These are phyloP conservation scores for Drosophila colorata DNA, from an alignment of 2,888 invertebrate genomes.

Conservation along the genomic window DNA sequence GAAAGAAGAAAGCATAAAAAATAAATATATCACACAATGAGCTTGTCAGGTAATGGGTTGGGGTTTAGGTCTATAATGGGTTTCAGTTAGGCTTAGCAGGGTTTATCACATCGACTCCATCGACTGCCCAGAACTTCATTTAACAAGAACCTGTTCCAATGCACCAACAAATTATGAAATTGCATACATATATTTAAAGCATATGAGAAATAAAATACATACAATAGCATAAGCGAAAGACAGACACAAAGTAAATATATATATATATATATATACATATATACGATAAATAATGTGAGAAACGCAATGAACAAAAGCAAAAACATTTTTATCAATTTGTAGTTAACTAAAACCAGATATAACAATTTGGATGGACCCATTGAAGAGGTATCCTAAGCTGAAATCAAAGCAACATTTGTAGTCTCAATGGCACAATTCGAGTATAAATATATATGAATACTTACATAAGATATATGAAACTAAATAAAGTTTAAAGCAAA, in stretches of 20 bases:
- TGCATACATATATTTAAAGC: conserved; percentile 54
- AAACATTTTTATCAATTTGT: conserved; percentile 62
- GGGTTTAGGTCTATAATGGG: conserved; percentile 1
- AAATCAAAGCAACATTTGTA: conserved; percentile 76
- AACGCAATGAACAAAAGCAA: conserved; percentile 21
- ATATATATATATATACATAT: conserved; percentile 24
- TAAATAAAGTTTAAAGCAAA: conserved; percentile 28
- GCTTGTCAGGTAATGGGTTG: conserved; percentile 8
- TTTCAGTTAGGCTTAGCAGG: conserved; percentile 19
- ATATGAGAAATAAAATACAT: conserved; percentile 57
- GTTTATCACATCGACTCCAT: conserved; percentile 11
- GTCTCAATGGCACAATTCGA: conserved; percentile 64
- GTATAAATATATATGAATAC: conserved; percentile 42
- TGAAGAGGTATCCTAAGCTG: conserved; percentile 51
- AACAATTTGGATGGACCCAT: conserved; percentile 16
- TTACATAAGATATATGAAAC: conserved; percentile 37
- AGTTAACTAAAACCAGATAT: conserved; percentile 36
- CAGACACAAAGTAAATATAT: conserved; percentile 21
- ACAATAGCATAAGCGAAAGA: conserved; percentile 27
- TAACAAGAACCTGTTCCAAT: conserved; percentile 17
- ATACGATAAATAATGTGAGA: conserved; percentile 21
- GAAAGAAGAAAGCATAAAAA: conserved; percentile 2
- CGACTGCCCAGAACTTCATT: conserved; percentile 34
- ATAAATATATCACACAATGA: conserved; percentile 8
- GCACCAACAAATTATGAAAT: conserved; percentile 53